Conservation (phyloP, 2,113 vertebrate species). For the Catharus fuscescens region DNA sequence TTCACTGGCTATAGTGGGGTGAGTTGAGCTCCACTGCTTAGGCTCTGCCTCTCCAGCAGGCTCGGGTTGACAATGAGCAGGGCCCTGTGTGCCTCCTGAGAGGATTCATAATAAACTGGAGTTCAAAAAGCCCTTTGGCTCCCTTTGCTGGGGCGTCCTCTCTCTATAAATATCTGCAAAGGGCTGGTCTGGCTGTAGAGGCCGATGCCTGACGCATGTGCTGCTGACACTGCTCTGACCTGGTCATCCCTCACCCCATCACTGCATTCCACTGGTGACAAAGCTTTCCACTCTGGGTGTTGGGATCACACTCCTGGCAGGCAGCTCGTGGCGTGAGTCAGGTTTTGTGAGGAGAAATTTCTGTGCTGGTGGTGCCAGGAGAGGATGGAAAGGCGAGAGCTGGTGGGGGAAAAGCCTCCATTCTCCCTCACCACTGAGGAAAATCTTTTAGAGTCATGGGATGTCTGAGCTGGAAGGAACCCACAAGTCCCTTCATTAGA, state of each 20-base stretch:
- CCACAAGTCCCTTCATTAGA: background rate
- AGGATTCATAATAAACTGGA: background rate
- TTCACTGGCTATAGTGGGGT: background rate
- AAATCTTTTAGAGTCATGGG: background rate
- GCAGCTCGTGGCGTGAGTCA: background rate
- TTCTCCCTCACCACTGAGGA: rapidly evolving
- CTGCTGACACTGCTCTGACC: background rate
- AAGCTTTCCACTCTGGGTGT: background rate
- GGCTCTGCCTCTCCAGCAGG: background rate
- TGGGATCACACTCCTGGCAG: background rate
- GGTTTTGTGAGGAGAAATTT: background rate
- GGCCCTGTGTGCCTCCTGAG: rapidly evolving
- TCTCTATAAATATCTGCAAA: background rate
- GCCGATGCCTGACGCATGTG: background rate
- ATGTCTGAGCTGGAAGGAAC: background rate
- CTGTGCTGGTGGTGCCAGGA: background rate
- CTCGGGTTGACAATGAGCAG: background rate
- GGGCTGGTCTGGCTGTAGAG: rapidly evolving
- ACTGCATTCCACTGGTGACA: rapidly evolving
- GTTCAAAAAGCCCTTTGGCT: background rate
- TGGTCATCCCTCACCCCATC: rapidly evolving
- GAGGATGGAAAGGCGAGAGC: background rate
- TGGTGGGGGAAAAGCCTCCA: background rate
- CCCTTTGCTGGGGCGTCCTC: background rate
- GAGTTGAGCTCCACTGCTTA: background rate